These are phyloP conservation scores for Numenius arquata DNA, from an alignment of 2,113 vertebrate genomes.

Conservation along the genomic window DNA sequence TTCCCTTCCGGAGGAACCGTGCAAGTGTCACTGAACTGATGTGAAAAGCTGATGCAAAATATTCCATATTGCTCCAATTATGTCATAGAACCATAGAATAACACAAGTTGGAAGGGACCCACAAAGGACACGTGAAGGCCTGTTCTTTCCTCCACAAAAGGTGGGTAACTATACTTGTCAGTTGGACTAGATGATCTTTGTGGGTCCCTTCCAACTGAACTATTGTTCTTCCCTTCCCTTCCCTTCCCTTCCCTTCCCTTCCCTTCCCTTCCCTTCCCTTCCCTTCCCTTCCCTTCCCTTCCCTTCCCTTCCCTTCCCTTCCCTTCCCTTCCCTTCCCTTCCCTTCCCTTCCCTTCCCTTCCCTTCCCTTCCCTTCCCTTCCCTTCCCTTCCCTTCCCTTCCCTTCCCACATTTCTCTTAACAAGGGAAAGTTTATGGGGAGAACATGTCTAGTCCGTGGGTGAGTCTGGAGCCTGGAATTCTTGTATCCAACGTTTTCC, in stretches of 20 bases:
- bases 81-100: not conserved
- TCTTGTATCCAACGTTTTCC: not conserved
- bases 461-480: not conserved
- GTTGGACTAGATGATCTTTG: too few species aligned
- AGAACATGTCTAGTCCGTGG: not conserved
- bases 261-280: too few species aligned
- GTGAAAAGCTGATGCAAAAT: not conserved
- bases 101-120: not conserved
- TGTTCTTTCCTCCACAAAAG: not conserved
- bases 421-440: not conserved
- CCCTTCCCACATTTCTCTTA: not conserved
- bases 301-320: not conserved
- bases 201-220: not conserved
- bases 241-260: not conserved
- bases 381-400: not conserved
- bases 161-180: not conserved
- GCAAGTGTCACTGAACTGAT: not conserved
- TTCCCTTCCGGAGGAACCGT: not conserved
- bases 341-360: not conserved
- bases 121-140: not conserved
- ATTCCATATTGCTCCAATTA: not conserved
- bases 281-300: not conserved
- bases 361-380: too few species aligned
- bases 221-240: not conserved
- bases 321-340: too few species aligned